phyloP scores from a whole-genome alignment of 2,113 vertebrate species.

The Pleuronectes platessa region DNA sequence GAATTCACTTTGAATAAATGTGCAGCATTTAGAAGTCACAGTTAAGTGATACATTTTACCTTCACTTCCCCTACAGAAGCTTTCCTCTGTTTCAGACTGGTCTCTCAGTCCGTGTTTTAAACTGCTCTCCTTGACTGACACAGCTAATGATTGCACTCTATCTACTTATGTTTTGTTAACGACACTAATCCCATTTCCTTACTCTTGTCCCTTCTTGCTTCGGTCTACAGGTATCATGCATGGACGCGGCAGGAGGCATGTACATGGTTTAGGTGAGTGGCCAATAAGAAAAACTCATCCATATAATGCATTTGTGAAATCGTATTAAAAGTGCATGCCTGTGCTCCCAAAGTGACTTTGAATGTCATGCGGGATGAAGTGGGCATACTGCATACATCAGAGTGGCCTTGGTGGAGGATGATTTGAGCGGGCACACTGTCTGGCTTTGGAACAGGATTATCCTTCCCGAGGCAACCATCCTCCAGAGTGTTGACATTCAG shows the following conservation, averaged over 20 bases:
- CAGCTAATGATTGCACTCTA: constrained; percentile 37
- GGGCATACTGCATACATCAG: constrained; percentile 71
- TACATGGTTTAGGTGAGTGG: constrained; percentile 64
- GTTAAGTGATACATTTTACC: constrained; percentile 33
- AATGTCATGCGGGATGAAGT: constrained; percentile 74
- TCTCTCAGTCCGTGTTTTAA: constrained; percentile 20
- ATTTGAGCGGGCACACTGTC: constrained; percentile 69
- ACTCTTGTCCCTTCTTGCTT: constrained; percentile 24
- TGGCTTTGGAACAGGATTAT: constrained; percentile 76
- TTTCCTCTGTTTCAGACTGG: constrained; percentile 15
- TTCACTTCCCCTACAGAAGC: constrained; percentile 27
- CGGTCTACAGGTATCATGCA: constrained; percentile 53
- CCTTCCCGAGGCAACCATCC: constrained; percentile 63
- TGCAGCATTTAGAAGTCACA: background rate
- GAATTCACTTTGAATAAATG: constrained; percentile 9
- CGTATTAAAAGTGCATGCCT: constrained; percentile 76
- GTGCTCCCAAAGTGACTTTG: constrained; percentile 78
- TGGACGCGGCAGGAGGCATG: constrained; percentile 48
- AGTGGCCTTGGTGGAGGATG: constrained; percentile 73
- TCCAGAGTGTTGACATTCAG: constrained; percentile 78
- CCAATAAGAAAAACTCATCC: constrained; percentile 76
- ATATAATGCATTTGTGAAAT: constrained; percentile 80
- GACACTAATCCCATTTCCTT: constrained; percentile 68
- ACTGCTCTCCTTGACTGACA: constrained; percentile 47
- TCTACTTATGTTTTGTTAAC: constrained; percentile 58